phyloP scores from a whole-genome alignment of 2,797 vertebrate genomes.

The Toxotes lorentzi region DNA sequence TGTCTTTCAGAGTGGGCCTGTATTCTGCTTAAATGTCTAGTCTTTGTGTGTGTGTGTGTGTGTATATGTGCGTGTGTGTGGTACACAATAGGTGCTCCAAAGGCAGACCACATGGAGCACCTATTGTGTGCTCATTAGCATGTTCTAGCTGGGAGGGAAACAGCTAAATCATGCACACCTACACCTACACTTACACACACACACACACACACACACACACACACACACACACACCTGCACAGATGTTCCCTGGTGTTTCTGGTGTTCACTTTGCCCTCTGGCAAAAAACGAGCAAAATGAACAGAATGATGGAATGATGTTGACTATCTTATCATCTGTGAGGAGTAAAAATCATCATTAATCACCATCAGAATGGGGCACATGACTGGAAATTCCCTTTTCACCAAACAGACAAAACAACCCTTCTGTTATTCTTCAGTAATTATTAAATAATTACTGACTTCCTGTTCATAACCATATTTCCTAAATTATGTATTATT shows the following conservation, averaged over 20 bases:
- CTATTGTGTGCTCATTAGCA: constrained; percentile 41
- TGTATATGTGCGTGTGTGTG: constrained; percentile 5
- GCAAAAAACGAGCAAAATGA: not conserved
- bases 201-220: not conserved
- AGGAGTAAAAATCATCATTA: not conserved
- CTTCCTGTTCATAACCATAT: no score
- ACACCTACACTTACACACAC: not conserved
- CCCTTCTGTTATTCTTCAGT: no score
- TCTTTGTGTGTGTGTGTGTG: constrained; percentile 5
- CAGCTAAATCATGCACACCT: not conserved
- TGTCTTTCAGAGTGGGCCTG: no score
- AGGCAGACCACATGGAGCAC: constrained; percentile 29
- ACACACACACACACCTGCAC: not conserved
- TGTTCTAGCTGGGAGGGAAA: not conserved
- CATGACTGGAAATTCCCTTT: not conserved
- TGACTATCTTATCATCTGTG: not conserved
- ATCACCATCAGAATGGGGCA: not conserved
- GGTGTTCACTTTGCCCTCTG: constrained; percentile 1
- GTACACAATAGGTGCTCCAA: not conserved
- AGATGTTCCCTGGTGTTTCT: not conserved
- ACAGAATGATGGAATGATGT: not conserved
- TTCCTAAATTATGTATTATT: no score
- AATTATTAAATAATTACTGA: no score
- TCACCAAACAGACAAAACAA: not conserved
- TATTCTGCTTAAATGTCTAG: no score